Base-by-base conservation (phyloP, 2,888 invertebrate genomes). In the Pharmacophagus antenor region DNA sequence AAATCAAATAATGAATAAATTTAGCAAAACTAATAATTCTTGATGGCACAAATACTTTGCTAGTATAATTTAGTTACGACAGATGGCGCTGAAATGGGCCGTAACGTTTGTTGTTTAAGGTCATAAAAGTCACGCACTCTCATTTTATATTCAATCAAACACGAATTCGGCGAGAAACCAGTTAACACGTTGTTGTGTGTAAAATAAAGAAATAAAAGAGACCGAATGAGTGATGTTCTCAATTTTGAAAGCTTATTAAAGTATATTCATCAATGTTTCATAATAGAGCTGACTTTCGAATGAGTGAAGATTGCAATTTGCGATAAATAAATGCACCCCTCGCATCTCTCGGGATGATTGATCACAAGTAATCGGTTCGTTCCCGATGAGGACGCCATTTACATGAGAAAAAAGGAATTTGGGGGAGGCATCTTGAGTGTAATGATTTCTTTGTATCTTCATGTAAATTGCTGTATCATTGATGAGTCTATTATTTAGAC, bases 241-340 rank as follows among this genome's bases (percentile, higher is more conserved):
- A 12, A 3, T 3, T 31, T 12, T 12, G 10, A 8, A 27, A 27
- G 31, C 12, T 1, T 10, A 10, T 31, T 31, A 31, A 12, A 31
- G 12, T 12, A 31, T 31, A 31, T 31, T 31, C 31, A 31, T 31
- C 31, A 31, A 10, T 10, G 0, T 31, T 31, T 31, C 23, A 25
- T 25, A 25, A 31, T 12, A 12, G 15, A 12, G 25, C 44, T 42
- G 44, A 44, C 44, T 44, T 22, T 44, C 5, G 25, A 41, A 52
- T 52, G 22, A n/a, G 25, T 25, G 25, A 54, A 25, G 25, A 20
- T 20, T 44, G 44, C 25, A 44, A 54, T 25, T 44, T 20, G 20
- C 8, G 44, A 44, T 54, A 54, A 54, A 25, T 44, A 18, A 25
- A 54, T 54, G 42, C 44, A 54, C 54, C 54, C 54, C 46, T 18